Evolutionary conservation across 2,888 invertebrate genomes (phyloP).

Genomic region (Tetragonula carbonaria): DNA sequence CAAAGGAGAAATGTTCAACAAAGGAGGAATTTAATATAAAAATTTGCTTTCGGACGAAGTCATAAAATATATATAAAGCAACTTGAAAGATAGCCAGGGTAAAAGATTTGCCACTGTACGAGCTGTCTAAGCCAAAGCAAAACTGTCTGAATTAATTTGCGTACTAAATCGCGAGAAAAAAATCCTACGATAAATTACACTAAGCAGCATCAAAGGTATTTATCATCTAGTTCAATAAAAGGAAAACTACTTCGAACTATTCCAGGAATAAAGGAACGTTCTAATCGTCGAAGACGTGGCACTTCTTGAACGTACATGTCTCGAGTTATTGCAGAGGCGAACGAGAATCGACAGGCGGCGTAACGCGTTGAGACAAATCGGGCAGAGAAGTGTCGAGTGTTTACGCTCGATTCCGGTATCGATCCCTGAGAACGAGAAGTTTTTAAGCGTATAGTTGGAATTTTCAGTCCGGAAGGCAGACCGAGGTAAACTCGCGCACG

Average conservation of each 20-base stretch:
- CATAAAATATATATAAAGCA: too few species aligned
- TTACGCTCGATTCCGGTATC: constrained; percentile 26
- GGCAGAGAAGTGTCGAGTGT: neutral
- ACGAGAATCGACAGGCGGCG: neutral
- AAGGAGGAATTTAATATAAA: too few species aligned
- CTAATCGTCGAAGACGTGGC: neutral
- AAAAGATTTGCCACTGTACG: too few species aligned
- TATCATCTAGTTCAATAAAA: neutral
- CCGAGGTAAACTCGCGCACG: too few species aligned
- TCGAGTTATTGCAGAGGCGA: neutral
- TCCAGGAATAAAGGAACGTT: neutral
- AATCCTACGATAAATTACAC: neutral
- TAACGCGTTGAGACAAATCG: constrained; percentile 37
- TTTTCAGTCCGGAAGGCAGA: constrained; percentile 13
- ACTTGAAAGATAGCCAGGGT: too few species aligned
- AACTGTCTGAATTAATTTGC: neutral
- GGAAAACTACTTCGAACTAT: neutral
- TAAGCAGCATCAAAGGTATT: neutral
- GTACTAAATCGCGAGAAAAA: neutral
- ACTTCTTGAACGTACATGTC: neutral
- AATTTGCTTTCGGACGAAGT: too few species aligned
- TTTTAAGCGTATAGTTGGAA: constrained; percentile 31
- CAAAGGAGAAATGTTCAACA: too few species aligned
- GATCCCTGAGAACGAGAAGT: constrained; percentile 1
- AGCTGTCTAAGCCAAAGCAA: too few species aligned